A percentile compares a stretch with the other conserved stretches of the same genome.
Conservation (phyloP, 2,797 vertebrate species). For the Brachyrhaphis roseni region DNA sequence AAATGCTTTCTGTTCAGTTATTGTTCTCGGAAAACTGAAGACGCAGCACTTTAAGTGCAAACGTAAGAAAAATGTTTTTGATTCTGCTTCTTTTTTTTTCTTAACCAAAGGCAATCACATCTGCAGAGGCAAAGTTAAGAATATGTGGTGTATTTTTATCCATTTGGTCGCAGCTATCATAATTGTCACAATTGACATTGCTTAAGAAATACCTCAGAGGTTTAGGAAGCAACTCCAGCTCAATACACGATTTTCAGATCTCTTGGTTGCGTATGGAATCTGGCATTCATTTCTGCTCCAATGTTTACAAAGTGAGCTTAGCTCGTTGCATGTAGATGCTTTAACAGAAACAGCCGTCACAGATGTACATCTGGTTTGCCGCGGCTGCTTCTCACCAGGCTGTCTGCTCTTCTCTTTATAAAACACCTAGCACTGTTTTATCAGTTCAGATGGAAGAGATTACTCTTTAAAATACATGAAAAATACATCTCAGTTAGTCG, state of each 20-base stretch:
- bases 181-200: too few species aligned
- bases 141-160: neutral
- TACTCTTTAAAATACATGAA: neutral
- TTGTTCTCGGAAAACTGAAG: neutral
- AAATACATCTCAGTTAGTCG: too few species aligned
- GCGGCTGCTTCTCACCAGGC: slow-evolving; percentile 20
- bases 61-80: neutral
- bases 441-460: neutral
- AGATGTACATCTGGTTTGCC: slow-evolving; percentile 51
- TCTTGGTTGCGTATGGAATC: neutral
- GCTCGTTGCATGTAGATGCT: slow-evolving; percentile 36
- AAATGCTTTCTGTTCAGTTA: neutral
- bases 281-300: slow-evolving; percentile 23
- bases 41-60: neutral
- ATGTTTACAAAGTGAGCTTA: slow-evolving; percentile 34
- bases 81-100: neutral
- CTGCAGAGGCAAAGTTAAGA: neutral
- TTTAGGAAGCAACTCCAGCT: neutral
- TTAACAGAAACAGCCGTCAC: slow-evolving; percentile 16
- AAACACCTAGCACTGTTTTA: slow-evolving; percentile 12
- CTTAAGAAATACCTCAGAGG: neutral
- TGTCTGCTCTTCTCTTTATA: slow-evolving; percentile 22
- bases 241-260: neutral
- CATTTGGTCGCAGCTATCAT: too few species aligned
- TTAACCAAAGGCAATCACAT: neutral